Conservation (phyloP, 2,113 vertebrate species). For the Pica pica region DNA sequence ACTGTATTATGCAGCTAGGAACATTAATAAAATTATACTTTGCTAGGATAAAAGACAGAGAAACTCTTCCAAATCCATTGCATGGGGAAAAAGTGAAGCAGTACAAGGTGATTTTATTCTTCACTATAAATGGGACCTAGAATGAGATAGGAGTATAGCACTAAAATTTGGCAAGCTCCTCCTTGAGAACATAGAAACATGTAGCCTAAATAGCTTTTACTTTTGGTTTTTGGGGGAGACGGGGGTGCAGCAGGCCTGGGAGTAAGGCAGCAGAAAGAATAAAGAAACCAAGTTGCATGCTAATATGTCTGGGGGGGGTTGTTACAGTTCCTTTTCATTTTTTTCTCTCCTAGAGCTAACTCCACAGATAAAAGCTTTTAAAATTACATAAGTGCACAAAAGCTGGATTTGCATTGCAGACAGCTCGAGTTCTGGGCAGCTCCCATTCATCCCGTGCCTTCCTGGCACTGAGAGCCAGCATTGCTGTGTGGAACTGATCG, state of each 20-base stretch:
- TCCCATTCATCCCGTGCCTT: neutral
- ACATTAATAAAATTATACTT: neutral
- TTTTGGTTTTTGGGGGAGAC: accelerated
- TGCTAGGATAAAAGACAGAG: neutral
- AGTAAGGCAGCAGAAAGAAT: neutral
- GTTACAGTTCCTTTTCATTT: neutral
- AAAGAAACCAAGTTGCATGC: neutral
- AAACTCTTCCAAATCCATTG: neutral
- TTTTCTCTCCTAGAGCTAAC: neutral
- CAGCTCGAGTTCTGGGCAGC: neutral
- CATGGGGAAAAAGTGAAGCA: neutral
- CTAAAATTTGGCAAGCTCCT: neutral
- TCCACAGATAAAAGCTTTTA: neutral
- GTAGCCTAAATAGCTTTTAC: neutral
- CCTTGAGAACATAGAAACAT: neutral
- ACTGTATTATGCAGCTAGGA: neutral
- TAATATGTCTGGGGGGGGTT: neutral
- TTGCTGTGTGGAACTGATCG: neutral
- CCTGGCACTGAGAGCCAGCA: neutral
- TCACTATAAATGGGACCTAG: neutral
- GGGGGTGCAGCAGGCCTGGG: accelerated
- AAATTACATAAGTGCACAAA: neutral
- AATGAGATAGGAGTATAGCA: neutral
- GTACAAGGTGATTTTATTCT: neutral
- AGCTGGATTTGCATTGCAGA: neutral